These are phyloP conservation scores for Brevimyrus niger DNA, from an alignment of 2,113 vertebrate species.

Conservation along the genomic window DNA sequence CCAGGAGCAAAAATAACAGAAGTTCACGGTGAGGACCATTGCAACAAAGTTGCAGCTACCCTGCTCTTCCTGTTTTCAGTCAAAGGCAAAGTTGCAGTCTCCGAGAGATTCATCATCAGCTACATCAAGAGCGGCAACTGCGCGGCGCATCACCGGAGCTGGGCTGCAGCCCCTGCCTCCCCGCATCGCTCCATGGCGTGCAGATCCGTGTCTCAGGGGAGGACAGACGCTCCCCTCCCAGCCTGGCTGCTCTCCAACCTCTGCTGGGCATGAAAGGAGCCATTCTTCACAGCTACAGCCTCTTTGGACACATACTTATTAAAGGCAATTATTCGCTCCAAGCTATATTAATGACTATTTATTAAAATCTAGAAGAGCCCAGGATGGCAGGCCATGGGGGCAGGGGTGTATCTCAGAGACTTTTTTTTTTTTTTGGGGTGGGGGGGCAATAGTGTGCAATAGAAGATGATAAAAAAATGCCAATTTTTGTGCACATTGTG, in stretches of 20 bases:
- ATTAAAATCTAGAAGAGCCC: slow-evolving; percentile 2
- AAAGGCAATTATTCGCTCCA: slow-evolving; percentile 15
- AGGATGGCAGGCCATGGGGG: neutral
- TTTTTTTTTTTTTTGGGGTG: neutral
- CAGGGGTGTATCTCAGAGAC: neutral
- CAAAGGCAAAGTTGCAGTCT: neutral
- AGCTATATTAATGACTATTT: slow-evolving; percentile 14
- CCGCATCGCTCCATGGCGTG: neutral
- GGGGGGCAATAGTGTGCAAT: neutral
- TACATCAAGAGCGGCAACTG: neutral
- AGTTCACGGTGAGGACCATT: neutral
- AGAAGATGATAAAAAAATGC: neutral
- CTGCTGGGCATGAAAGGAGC: slow-evolving; percentile 2
- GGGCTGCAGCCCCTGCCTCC: neutral
- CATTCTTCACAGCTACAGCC: slow-evolving; percentile 8
- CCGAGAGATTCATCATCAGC: neutral
- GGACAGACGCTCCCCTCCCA: neutral
- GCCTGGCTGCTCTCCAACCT: slow-evolving; percentile 5
- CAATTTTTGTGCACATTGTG: too few species aligned
- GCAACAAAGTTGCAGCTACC: neutral
- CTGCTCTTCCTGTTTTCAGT: neutral
- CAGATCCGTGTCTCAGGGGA: neutral
- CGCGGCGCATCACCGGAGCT: neutral
- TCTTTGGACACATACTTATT: slow-evolving; percentile 12
- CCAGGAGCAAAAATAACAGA: neutral